These are phyloP conservation scores for Halcyon senegalensis DNA, from an alignment of 2,113 vertebrate genomes.

Conservation along the genomic window DNA sequence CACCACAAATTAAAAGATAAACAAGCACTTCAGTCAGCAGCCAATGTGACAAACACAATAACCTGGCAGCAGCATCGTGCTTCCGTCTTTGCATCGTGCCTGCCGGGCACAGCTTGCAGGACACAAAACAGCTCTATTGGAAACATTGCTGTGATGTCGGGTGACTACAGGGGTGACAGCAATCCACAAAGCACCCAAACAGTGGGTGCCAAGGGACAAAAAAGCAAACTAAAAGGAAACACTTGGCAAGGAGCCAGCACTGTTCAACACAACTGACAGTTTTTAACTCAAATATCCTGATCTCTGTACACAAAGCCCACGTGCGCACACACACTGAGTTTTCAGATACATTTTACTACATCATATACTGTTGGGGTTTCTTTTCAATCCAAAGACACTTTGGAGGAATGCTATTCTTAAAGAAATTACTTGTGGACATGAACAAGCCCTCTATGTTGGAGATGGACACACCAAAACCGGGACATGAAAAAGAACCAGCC, in stretches of 20 bases:
- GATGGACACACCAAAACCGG: neutral
- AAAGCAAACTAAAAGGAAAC: neutral
- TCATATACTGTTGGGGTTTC: neutral
- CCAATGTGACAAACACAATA: fast-evolving
- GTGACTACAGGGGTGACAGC: neutral
- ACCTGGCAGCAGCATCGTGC: neutral
- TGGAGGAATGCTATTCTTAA: neutral
- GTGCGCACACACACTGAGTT: neutral
- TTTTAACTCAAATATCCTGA: neutral
- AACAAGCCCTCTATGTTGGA: neutral
- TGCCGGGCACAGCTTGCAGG: neutral
- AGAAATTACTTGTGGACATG: neutral
- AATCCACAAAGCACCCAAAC: neutral
- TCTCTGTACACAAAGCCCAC: neutral
- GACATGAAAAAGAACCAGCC: neutral
- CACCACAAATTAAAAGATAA: constrained; percentile 8
- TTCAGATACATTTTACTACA: neutral
- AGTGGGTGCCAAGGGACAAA: neutral
- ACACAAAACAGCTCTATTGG: neutral
- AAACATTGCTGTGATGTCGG: neutral
- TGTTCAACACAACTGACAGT: neutral
- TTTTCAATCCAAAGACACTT: neutral
- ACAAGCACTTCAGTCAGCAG: neutral
- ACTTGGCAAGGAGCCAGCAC: neutral
- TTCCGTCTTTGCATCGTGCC: neutral